Conservation (phyloP, 2,113 vertebrate species). For the Aegithalos caudatus region DNA sequence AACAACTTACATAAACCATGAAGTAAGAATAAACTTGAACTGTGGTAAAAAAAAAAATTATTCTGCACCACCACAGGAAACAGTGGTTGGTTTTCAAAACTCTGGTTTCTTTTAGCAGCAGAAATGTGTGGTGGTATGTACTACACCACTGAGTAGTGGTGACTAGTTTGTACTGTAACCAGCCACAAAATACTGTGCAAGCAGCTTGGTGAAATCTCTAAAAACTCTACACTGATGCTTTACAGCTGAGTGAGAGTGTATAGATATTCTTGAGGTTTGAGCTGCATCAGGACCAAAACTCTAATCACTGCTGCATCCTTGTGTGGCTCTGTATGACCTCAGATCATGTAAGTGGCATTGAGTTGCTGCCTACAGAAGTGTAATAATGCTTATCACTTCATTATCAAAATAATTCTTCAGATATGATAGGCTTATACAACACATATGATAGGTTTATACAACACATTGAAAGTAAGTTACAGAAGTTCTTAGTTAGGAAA, state of each 20-base stretch:
- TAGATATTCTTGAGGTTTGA: neutral
- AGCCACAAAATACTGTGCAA: neutral
- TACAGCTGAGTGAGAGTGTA: neutral
- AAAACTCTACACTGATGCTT: neutral
- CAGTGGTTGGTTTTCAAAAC: neutral
- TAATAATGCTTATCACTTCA: neutral
- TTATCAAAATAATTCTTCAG: neutral
- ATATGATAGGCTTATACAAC: neutral
- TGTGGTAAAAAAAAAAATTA: no score
- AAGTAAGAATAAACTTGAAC: no score
- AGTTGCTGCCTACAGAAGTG: neutral
- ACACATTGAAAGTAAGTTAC: neutral
- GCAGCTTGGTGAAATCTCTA: neutral
- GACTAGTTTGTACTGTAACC: neutral
- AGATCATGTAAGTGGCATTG: neutral
- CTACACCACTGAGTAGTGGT: neutral
- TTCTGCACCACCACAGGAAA: no score
- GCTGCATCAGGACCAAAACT: neutral
- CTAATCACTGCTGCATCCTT: neutral
- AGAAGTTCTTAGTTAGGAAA: neutral
- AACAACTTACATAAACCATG: no score
- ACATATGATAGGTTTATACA: neutral
- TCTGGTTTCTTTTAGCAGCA: neutral
- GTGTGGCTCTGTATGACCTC: neutral
- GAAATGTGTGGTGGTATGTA: fast-evolving